Evolutionary conservation across 2,113 vertebrate genomes (phyloP).

Genomic region (Blennius ocellaris): DNA sequence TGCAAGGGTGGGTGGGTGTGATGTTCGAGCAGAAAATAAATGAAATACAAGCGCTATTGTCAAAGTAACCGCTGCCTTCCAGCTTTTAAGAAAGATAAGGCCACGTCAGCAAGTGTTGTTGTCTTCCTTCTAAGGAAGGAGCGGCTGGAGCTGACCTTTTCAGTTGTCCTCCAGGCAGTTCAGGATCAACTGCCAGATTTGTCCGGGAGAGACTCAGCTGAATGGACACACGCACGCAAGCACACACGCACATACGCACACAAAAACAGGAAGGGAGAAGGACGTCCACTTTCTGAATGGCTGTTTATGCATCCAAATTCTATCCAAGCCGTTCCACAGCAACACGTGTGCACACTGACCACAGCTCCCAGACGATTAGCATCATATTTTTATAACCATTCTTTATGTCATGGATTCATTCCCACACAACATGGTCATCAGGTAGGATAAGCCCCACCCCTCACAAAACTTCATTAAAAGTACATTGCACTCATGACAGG

Average conservation of each 20-base stretch:
- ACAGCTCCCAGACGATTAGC: neutral
- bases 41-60: slow-evolving; percentile 72
- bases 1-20: slow-evolving; percentile 29
- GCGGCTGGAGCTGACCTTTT: slow-evolving; percentile 75
- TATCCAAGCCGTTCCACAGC: neutral
- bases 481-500: too few relatives aligned
- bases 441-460: too few relatives aligned
- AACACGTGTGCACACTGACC: neutral
- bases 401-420: too few relatives aligned
- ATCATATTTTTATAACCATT: too few relatives aligned
- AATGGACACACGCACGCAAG: slow-evolving; percentile 18
- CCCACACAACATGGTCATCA: too few relatives aligned
- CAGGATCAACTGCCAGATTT: slow-evolving; percentile 73
- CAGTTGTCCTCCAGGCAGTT: slow-evolving; percentile 70
- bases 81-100: slow-evolving; percentile 76
- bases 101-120: slow-evolving; percentile 73
- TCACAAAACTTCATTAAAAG: too few relatives aligned
- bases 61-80: slow-evolving; percentile 64
- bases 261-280: slow-evolving; percentile 1
- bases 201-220: slow-evolving; percentile 38
- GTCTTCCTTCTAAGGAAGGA: slow-evolving; percentile 63
- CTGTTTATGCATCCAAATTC: neutral
- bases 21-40: slow-evolving; percentile 65
- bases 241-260: neutral
- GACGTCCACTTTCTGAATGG: slow-evolving; percentile 22